phyloP scores from a whole-genome alignment of 2,797 vertebrate genomes.

The Enteromius mattozi region DNA sequence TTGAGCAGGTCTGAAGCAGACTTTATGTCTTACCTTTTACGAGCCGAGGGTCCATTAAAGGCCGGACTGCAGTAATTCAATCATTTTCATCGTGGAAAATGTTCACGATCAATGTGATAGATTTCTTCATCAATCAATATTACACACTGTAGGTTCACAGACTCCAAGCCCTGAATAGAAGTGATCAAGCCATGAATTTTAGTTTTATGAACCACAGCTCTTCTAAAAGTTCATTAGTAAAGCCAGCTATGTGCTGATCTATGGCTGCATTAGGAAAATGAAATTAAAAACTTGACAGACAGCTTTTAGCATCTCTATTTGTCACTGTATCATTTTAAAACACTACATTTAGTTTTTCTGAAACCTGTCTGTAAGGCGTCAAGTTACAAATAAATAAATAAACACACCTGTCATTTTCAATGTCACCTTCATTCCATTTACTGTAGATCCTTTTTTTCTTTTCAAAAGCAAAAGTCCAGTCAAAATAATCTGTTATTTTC shows the following conservation, averaged over 20 bases:
- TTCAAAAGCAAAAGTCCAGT: not conserved
- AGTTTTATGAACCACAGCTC: constrained; percentile 73
- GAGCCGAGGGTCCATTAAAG: constrained; percentile 70
- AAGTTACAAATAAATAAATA: not conserved
- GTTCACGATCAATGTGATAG: constrained; percentile 77
- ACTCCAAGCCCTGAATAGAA: constrained; percentile 59
- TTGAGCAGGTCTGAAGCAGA: constrained; percentile 75
- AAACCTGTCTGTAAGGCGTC: not conserved
- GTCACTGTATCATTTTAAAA: constrained; percentile 8
- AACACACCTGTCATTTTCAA: constrained; percentile 11
- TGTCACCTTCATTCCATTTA: constrained; percentile 12
- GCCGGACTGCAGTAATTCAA: constrained; percentile 70
- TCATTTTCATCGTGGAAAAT: constrained; percentile 80
- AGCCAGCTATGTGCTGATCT: constrained; percentile 67
- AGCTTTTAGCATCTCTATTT: constrained; percentile 22
- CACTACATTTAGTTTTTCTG: not conserved
- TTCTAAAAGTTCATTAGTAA: constrained; percentile 76
- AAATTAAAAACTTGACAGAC: constrained; percentile 19
- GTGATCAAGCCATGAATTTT: constrained; percentile 71
- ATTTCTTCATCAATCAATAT: constrained; percentile 76
- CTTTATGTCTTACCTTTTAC: constrained; percentile 73
- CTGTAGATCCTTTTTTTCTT: not conserved
- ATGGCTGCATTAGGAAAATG: constrained; percentile 54
- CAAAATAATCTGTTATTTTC: constrained; percentile 20
- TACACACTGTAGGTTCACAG: constrained; percentile 55